Base-by-base conservation (phyloP, 2,797 vertebrate genomes). In the Notolepis coatsorum region DNA sequence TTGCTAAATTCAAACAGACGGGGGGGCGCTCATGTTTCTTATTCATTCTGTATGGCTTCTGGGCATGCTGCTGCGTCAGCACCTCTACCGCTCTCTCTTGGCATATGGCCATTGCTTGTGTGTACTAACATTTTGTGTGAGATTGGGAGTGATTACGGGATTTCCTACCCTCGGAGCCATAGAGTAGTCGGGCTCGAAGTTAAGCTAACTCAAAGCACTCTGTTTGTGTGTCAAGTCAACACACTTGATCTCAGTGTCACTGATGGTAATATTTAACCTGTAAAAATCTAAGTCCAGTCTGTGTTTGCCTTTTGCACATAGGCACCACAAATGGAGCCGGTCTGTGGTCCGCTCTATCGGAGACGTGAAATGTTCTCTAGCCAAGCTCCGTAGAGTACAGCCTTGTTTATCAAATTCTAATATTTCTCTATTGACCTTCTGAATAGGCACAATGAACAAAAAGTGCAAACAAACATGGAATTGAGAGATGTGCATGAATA, bases 1-100 rank as follows among this genome's bases (percentile, higher is more conserved):
- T 63, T 27, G 35, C 46, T 49, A 50, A 52, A 61, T 20, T n/a
- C 37, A 66, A 74, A 75, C 38, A 31, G 7, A 65, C n/a, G n/a
- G n/a, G n/a, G n/a, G n/a, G n/a, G n/a, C n/a, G n/a, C n/a, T n/a
- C n/a, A 39, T 3, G 12, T 65, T 65, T 61, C 48, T 28, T 31
- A 15, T 18, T 15, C 54, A 48, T 57, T 61, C 47, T n/a, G 28
- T 49, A 15, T 60, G 23, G 7, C 3, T 45, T n/a, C 5, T 23
- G 3, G 39, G 28, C 20, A 6, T 24, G 1, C 41, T 3, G 17
- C 31, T 68, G 23, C 41, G 13, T 57, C 1, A 37, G 12, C 47
- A 10, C 56, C 25, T n/a, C 35, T 21, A 18, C 15, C 17, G 13
- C 12, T 68, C 38, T n/a, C 54, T 23, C 6, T 9, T 12, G 60